Evolutionary conservation across 2,888 invertebrate genomes (phyloP).

Genomic region (Gonocerus acuteangulatus): DNA sequence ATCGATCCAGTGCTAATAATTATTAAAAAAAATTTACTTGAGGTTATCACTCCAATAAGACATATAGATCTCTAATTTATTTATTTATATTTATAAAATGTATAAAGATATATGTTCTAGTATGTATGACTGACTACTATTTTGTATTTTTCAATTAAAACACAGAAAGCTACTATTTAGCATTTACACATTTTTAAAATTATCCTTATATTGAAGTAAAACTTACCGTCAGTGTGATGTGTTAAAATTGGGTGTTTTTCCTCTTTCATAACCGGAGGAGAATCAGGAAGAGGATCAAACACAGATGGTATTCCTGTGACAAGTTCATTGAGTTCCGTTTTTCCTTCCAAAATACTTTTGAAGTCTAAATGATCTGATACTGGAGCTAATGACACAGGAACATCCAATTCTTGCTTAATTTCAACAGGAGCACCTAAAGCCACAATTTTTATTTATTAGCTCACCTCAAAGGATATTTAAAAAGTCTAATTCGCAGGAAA

Average conservation of each 20-base stretch:
- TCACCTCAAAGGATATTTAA: no score
- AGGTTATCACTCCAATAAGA: no score
- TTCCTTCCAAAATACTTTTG: constrained; percentile 30
- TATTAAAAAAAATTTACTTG: no score
- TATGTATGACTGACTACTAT: no score
- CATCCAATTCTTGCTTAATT: constrained; percentile 29
- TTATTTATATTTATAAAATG: no score
- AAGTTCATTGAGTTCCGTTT: constrained; percentile 27
- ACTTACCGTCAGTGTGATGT: constrained; percentile 32
- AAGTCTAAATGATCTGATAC: constrained; percentile 32
- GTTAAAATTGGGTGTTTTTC: constrained; percentile 30
- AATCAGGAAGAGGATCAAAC: constrained; percentile 38
- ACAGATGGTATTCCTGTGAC: constrained; percentile 35
- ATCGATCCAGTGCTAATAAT: no score
- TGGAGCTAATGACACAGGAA: constrained; percentile 7
- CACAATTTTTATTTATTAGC: background rate
- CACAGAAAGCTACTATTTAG: no score
- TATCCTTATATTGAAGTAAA: no score
- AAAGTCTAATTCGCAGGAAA: background rate
- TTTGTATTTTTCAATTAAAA: no score
- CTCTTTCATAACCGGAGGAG: constrained; percentile 40
- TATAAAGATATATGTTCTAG: no score
- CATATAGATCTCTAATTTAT: no score
- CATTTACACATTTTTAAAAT: no score
- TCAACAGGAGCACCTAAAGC: constrained; percentile 16